Evolutionary conservation across 2,888 invertebrate species (phyloP).

Genomic region (Urechis unicinctus): DNA sequence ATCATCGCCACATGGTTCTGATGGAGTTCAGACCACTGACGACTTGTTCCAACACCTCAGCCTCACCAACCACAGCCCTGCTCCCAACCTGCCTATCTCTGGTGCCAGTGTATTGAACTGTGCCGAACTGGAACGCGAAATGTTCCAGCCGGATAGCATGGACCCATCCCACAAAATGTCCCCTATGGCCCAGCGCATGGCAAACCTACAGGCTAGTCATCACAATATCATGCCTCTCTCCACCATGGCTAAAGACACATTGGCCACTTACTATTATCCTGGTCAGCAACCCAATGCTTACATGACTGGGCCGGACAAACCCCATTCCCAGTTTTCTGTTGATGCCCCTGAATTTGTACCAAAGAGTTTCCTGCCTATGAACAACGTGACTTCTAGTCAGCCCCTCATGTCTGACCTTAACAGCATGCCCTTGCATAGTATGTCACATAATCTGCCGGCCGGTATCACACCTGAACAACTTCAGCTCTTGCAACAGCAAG

Average conservation of each 20-base stretch:
- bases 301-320: too few relatives aligned
- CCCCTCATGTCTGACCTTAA: background rate
- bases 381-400: background rate
- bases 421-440: background rate
- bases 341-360: slow-evolving; percentile 24
- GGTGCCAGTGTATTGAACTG: slow-evolving; percentile 4
- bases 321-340: slow-evolving; percentile 14
- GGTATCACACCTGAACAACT: background rate
- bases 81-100: slow-evolving; percentile 1
- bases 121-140: slow-evolving; percentile 8
- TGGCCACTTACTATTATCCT: background rate
- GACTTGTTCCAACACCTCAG: too few relatives aligned
- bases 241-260: background rate
- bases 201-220: background rate
- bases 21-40: too few relatives aligned
- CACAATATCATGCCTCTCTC: background rate
- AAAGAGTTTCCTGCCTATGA: slow-evolving; percentile 4
- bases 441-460: background rate
- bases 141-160: background rate
- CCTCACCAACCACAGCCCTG: too few relatives aligned
- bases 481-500: slow-evolving; percentile 1
- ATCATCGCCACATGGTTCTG: background rate
- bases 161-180: background rate
- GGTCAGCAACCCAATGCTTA: too few relatives aligned
- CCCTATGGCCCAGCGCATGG: background rate